Base-by-base conservation (phyloP, 2,888 invertebrate species). In the Ophioninae sp. region DNA sequence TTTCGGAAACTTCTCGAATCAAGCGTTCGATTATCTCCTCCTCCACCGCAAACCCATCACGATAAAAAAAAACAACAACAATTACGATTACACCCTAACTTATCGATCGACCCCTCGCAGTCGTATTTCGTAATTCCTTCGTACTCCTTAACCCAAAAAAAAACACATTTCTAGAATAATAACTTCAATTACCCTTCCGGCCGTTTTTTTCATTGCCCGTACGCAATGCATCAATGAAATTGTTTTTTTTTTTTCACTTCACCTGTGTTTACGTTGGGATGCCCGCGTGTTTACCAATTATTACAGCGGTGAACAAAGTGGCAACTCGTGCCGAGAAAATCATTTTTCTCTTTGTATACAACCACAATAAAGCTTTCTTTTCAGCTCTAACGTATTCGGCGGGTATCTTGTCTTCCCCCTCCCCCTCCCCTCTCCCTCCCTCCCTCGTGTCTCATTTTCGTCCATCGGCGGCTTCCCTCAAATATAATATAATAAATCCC, bases 401-500 rank as follows among this genome's bases (percentile, higher is more conserved):
- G 39, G 58, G 58, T 58, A 76, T 76, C 58, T 58, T 67, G 75
- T 65, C 58, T 65, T 65, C 65, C 7, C 7, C 20, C 20, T 20
- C 64, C 20, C n/a, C 23, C 22, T 44, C 6, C 64, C 9, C 17
- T 68, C 41, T 64, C 17, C 63, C 20, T 51, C 71, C 58, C 44
- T 58, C 72, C 61, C 73, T 69, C 30, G 61, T 56, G 17, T 65
- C 59, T 58, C 69, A 75, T n/a, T 30, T 39, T 82, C 56, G 74
- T 39, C 71, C 59, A 64, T 67, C 75, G 86, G 78, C 87, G 87
- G 87, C 85, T 79, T 82, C 79, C 85, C 85, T 87, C 87, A 87
- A 87, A 87, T 87, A 87, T 86, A 87, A 87, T 85, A 81, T 81
- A 79, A 85, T 86, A 83, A 85, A 85, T 85, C 80, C 73, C 44